These are phyloP conservation scores for Periphyllus acericola DNA, from an alignment of 2,888 invertebrate genomes.

Conservation along the genomic window DNA sequence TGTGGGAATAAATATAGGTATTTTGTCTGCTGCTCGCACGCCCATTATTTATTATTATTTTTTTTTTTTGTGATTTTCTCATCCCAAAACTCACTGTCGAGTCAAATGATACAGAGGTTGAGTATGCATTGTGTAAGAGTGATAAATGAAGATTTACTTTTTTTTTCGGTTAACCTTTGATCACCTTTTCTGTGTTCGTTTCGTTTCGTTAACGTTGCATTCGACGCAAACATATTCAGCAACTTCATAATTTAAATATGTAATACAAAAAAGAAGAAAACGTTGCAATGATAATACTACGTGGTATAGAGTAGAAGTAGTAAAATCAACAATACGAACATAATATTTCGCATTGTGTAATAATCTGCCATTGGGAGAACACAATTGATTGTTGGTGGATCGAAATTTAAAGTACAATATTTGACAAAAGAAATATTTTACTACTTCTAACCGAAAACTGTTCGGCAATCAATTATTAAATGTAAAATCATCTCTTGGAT, in stretches of 20 bases:
- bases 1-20: constrained; percentile 13
- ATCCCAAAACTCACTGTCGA: constrained; percentile 22
- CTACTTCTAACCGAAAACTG: background rate
- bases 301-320: no score
- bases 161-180: constrained; percentile 15
- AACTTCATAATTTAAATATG: no score
- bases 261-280: no score
- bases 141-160: constrained; percentile 1
- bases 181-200: background rate
- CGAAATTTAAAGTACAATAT: background rate
- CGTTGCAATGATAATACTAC: background rate
- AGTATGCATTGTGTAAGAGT: background rate
- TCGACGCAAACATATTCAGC: background rate
- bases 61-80: background rate
- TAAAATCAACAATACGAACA: background rate
- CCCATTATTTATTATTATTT: constrained; percentile 33
- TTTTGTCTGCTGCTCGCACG: background rate
- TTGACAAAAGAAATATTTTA: constrained; percentile 18
- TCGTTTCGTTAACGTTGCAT: background rate
- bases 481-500: background rate
- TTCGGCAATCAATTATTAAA: constrained; percentile 20
- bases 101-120: background rate
- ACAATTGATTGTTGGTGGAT: background rate
- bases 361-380: constrained; percentile 13
- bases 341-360: constrained; percentile 29